Evolutionary conservation across 2,113 vertebrate species (phyloP), one percentile per base, ranked within the genome.

Genomic region (Eulemur macaco): DNA sequence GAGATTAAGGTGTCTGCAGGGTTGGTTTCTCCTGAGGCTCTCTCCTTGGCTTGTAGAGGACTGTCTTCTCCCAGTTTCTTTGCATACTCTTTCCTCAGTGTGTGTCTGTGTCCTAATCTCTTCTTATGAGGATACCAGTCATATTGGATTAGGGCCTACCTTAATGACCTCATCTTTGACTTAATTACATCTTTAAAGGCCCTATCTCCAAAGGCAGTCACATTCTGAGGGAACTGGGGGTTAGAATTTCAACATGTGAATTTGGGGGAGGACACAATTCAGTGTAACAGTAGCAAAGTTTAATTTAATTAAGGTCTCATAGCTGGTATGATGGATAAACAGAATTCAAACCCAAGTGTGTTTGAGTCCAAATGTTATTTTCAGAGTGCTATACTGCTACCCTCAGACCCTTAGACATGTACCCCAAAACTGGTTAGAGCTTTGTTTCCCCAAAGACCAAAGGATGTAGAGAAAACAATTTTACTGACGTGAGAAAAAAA

Each of bases 401-500:
- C 15, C 60, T 54, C 83, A 42, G 31, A 88, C 31, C 31, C 29
- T 56, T 94, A 47, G 88, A 92, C 69, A 69, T 81, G 23, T 58
- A 66, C 10, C 42, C 39, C 47, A 0, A 73, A 88, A 68, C 69
- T 94, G 23, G 3, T 42, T 58, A 83, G 20, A 37, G 11, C 23
- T 74, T 58, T 66, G 31, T 85, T 97, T 93, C 9, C 25, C 25
- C 18, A 4, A 31, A 50, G 47, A 56, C 31, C n/a, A 56, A 71
- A 21, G 27, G 45, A 78, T 37, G 71, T 58, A 78, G 80, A 88
- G 76, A 12, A 23, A 76, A 47, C 9, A 47, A 1, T 56, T 64
- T 45, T 92, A 63, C 66, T 14, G 1, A 73, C 27, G 92, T 96
- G 47, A 89, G 45, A 94, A 82, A 68, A 58, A 97, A 88, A 39